These are phyloP conservation scores for Bellardia bayeri DNA, from an alignment of 2,888 invertebrate genomes.

Conservation along the genomic window DNA sequence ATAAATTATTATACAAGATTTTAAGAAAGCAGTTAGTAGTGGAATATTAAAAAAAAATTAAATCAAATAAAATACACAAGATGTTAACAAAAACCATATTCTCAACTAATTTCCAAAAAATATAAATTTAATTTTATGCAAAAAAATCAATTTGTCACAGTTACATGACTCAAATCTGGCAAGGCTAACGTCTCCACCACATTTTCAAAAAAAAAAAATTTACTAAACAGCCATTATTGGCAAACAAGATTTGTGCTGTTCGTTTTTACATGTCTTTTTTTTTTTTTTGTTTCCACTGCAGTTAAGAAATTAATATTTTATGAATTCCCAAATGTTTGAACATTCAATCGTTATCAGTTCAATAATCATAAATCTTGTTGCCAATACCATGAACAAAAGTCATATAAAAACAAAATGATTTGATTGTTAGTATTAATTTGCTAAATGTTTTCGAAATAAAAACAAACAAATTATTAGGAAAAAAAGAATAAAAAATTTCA, in stretches of 20 bases:
- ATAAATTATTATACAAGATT: too few relatives aligned
- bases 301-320: slow-evolving; percentile 1
- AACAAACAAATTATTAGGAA: slow-evolving; percentile 1
- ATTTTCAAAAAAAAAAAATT: background rate
- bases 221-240: background rate
- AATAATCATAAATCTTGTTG: slow-evolving; percentile 65
- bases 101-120: too few relatives aligned
- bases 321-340: slow-evolving; percentile 14
- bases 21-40: too few relatives aligned
- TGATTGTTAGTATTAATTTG: slow-evolving; percentile 69
- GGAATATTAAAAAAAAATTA: too few relatives aligned
- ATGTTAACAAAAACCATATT: too few relatives aligned
- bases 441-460: slow-evolving; percentile 67
- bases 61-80: too few relatives aligned
- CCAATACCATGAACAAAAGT: slow-evolving; percentile 39
- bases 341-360: slow-evolving; percentile 39
- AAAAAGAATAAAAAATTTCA: slow-evolving; percentile 3
- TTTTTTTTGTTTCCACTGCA: background rate
- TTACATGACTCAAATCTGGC: too few relatives aligned
- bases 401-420: slow-evolving; percentile 67
- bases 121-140: too few relatives aligned
- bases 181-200: too few relatives aligned
- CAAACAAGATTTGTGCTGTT: background rate
- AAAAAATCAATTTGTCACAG: too few relatives aligned
- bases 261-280: background rate